Evolutionary conservation across 2,797 vertebrate species (phyloP).

Genomic region (Amblyopsis hoosieri): DNA sequence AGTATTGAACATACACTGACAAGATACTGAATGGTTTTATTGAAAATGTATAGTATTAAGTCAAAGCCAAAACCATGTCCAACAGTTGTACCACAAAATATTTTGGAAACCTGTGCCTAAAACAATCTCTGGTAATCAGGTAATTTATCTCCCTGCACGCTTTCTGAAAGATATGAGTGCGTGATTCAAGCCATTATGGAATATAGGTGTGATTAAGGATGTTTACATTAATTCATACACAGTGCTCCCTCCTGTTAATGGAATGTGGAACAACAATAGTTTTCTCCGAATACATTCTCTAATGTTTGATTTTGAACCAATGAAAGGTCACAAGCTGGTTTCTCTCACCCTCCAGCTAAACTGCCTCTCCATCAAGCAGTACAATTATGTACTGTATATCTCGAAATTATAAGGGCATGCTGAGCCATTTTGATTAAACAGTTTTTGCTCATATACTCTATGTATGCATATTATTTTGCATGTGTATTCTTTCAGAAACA

Average conservation of each 20-base stretch:
- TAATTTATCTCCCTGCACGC: no score
- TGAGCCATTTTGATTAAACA: constrained; percentile 29
- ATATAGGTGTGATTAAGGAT: no score
- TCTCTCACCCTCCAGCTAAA: not conserved
- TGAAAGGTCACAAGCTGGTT: not conserved
- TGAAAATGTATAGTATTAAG: no score
- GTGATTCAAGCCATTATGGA: no score
- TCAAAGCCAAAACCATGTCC: no score
- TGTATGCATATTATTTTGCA: constrained; percentile 55
- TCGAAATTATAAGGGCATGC: constrained; percentile 8
- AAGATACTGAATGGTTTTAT: no score
- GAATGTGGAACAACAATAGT: not conserved
- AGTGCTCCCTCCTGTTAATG: not conserved
- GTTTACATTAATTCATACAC: no score
- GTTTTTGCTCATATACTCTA: constrained; percentile 41
- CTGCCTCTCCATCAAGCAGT: not conserved
- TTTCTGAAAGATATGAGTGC: no score
- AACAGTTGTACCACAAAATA: no score
- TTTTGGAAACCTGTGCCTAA: no score
- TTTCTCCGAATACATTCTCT: constrained; percentile 5
- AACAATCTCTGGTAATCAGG: no score
- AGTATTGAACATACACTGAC: no score
- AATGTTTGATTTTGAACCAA: constrained; percentile 16
- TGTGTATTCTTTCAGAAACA: constrained; percentile 56
- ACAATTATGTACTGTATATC: not conserved